These are phyloP conservation scores for Hydractinia symbiolongicarpus DNA, from an alignment of 30 jellyfish, hydroid and myxozoan genomes.

Conservation along the genomic window DNA sequence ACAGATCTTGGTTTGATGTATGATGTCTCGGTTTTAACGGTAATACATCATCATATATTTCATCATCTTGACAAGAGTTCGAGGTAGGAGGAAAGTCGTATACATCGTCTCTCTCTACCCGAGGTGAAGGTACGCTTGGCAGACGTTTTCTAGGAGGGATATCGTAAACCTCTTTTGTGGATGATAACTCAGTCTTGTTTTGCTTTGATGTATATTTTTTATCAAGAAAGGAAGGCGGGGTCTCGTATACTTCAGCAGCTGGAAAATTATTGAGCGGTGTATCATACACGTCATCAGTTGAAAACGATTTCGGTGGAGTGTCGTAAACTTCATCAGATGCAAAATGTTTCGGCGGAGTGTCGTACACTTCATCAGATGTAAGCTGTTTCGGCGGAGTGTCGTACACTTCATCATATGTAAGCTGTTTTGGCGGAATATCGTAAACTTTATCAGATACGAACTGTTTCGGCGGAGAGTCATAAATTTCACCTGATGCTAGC, in stretches of 20 bases:
- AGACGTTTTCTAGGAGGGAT: neutral
- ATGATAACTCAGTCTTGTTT: neutral
- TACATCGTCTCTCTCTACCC: neutral
- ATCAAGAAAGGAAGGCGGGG: neutral
- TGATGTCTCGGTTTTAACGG: constrained; percentile 3
- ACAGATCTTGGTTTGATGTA: neutral
- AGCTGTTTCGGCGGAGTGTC: neutral
- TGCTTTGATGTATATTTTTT: neutral
- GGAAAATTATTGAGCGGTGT: neutral
- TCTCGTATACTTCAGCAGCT: neutral
- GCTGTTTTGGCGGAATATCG: neutral
- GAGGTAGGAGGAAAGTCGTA: neutral
- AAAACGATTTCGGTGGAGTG: neutral
- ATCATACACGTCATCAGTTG: neutral
- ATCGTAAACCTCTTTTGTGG: neutral
- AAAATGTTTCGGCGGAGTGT: neutral
- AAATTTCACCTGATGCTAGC: neutral
- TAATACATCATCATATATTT: constrained; percentile 1
- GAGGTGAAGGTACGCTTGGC: neutral
- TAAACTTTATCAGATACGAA: neutral
- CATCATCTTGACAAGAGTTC: neutral
- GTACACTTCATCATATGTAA: neutral
- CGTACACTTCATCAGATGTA: neutral
- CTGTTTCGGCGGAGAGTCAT: neutral
- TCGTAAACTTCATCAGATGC: neutral